Base-by-base conservation (phyloP, 2,888 invertebrate genomes). In the Lottia gigantea region DNA sequence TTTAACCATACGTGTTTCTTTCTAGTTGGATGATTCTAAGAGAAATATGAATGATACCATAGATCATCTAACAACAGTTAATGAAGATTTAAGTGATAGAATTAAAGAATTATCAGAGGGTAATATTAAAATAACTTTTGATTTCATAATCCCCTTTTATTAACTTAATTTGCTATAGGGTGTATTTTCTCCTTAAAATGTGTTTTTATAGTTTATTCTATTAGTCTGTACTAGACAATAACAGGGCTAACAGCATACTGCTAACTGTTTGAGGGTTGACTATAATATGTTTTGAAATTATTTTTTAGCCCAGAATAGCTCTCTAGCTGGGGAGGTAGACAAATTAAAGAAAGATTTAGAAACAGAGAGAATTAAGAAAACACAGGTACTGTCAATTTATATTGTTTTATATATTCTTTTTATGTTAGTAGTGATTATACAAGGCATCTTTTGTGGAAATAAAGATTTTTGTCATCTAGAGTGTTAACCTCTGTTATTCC, bases 101-200 rank as follows among this genome's bases (percentile, higher is more conserved):
- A 91, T 94, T 76, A 93, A 94, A 78, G 92, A 93, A 73, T 89
- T 94, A 78, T 94, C 95, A 82, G 95, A 96, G 82, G 95, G 90
- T 90, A 79, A 80, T 78, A 31, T 16, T 31, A 16, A n/a, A n/a
- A n/a, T n/a, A n/a, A n/a, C n/a, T n/a, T n/a, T n/a, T n/a, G n/a
- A n/a, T n/a, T n/a, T n/a, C n/a, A n/a, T n/a, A n/a, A n/a, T n/a
- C n/a, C n/a, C n/a, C n/a, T n/a, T n/a, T n/a, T n/a, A n/a, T n/a
- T 16, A 40, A 26, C 16, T n/a, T n/a, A n/a, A n/a, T 15, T 31
- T 6, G 31, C 31, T 31, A 31, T 31, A 31, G 2, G 31, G 2
- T 31, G 6, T 31, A 31, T 31, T 31, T 31, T 31, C 2, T 31
- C 31, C 31, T 31, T 31, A 6, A n/a, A n/a, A n/a, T n/a, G n/a